Percentiles rank a stretch among this genome's conserved stretches.
phyloP scores from a whole-genome alignment of 2,113 vertebrate species.

The Saguinus midas region DNA sequence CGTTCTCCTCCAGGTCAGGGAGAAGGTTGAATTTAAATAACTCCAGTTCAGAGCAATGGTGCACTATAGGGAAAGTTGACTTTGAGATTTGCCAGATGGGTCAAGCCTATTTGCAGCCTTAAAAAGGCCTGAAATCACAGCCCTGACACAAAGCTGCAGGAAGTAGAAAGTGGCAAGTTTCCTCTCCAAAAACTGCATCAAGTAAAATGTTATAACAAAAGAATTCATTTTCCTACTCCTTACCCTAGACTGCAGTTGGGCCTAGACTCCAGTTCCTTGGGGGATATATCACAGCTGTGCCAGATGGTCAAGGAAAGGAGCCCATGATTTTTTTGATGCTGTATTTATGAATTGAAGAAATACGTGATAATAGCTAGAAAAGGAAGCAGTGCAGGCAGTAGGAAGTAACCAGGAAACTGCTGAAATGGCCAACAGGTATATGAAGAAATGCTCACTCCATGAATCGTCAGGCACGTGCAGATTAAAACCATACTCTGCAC shows the following conservation, averaged over 20 bases:
- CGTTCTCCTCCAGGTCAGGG: neutral
- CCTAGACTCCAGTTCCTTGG: neutral
- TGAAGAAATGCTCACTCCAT: neutral
- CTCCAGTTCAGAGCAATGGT: neutral
- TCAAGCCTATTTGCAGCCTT: neutral
- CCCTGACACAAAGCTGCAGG: neutral
- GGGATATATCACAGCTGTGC: neutral
- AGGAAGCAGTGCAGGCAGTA: neutral
- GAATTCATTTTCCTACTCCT: conserved; percentile 9
- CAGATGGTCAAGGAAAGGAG: neutral
- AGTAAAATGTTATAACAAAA: neutral
- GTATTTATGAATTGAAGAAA: conserved; percentile 14
- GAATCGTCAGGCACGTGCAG: neutral
- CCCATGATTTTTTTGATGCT: neutral
- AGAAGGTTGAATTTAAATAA: neutral
- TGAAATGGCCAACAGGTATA: neutral
- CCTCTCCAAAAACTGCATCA: neutral
- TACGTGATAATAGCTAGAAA: neutral
- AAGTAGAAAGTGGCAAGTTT: neutral
- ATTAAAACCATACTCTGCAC: neutral
- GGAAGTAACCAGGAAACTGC: neutral
- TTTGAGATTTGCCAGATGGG: conserved; percentile 1
- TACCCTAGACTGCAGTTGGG: neutral
- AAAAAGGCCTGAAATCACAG: conserved; percentile 27
- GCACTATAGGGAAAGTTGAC: neutral